These are phyloP conservation scores for Seriola quinqueradiata DNA, from an alignment of 2,113 vertebrate genomes.

Conservation along the genomic window DNA sequence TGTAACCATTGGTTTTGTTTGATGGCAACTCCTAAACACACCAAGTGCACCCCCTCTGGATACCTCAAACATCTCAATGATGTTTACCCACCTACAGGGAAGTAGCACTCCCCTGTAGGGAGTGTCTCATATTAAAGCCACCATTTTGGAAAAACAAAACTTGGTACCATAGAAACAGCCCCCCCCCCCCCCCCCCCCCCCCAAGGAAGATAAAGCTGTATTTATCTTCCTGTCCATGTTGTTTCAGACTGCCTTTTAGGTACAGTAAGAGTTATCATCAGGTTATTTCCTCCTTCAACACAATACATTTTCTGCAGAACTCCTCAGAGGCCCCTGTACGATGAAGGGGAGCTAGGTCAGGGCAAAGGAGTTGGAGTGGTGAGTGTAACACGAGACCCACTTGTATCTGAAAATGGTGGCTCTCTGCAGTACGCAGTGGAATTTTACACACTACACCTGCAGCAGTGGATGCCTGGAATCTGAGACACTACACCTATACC, in stretches of 20 bases:
- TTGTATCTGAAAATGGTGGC: conserved; percentile 1
- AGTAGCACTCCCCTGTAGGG: conserved; percentile 57
- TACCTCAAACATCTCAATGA: conserved; percentile 73
- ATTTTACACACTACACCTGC: conserved; percentile 79
- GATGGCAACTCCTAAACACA: conserved; percentile 71
- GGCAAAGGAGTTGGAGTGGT: conserved; percentile 15
- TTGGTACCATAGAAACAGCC: conserved; percentile 63
- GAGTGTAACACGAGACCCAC: background rate
- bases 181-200: background rate
- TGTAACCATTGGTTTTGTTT: conserved; percentile 67
- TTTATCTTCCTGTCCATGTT: conserved; percentile 55
- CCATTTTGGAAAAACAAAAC: conserved; percentile 73
- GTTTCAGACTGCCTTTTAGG: conserved; percentile 41
- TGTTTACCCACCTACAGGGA: conserved; percentile 69
- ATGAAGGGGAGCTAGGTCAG: background rate
- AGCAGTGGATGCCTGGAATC: conserved; percentile 66
- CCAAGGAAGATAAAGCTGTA: conserved; percentile 18
- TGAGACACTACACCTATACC: conserved; percentile 68
- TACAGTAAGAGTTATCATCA: background rate
- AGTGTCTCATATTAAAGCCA: conserved; percentile 68
- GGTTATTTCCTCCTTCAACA: conserved; percentile 3
- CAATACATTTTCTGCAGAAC: background rate
- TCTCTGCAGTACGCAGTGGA: conserved; percentile 52
- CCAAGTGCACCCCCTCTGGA: conserved; percentile 56
- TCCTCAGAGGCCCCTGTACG: background rate